Base-by-base conservation (phyloP, 2,113 vertebrate species). In the Clarias batrachus region DNA sequence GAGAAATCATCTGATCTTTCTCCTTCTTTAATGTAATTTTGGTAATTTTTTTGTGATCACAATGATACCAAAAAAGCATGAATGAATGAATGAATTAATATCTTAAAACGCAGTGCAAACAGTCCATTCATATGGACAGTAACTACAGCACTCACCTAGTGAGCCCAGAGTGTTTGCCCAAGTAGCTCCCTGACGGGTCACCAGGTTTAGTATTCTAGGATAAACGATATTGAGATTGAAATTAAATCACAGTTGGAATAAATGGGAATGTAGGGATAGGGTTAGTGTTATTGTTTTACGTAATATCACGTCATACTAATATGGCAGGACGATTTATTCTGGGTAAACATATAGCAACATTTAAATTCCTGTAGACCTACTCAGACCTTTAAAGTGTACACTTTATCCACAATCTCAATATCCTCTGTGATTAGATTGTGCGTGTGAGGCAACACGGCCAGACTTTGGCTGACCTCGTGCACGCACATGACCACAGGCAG, bases 111-210 rank as follows among this genome's bases (percentile, higher is more conserved):
- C 27, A 30, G 30, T 16, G 9, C 57, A 48, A 25, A 71, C 21
- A 17, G 41, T 25, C n/a, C n/a, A 71, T 41, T 59, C 6, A 79
- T 12, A n/a, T 27, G 4, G 1, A 71, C 12, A 16, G 17, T 80
- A 73, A 7, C 13, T 52, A 21, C 80, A 71, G 7, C 19, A 96
- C 96, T 97, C 92, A 96, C 97, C 96, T 56, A 97, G 87, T 90
- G 97, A 96, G 87, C 97, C 97, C 83, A 97, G 92, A 59, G 96
- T 97, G 91, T 96, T 97, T 25, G 96, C 96, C 96, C 96, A 97
- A 73, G 96, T 91, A 0, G 96, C 96, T 76, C 96, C 97, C 93
- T 97, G 96, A 71, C 94, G 93, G 52, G 96, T 97, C 88, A 97
- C 96, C 95, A 97, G 95, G 89, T 97, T 97, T 90, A 97, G 92